Evolutionary conservation across 1,140 invertebrate genomes (phyloP).

Genomic region (Phortica variegata): DNA sequence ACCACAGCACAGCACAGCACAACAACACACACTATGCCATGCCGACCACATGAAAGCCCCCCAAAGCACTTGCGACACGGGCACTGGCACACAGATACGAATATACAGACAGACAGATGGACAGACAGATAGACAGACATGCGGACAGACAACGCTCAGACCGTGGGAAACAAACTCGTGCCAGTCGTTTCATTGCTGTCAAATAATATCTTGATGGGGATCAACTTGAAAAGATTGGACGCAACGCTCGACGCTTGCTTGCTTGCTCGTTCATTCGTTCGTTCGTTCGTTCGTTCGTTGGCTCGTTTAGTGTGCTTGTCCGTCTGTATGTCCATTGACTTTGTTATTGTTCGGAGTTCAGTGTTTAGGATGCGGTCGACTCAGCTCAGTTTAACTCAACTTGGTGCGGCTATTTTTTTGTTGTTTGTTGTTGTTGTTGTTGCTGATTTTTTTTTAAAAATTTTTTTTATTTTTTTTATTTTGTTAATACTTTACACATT

Average conservation of each 20-base stretch:
- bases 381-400: too few species aligned
- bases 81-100: constrained; percentile 16
- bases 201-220: constrained; percentile 57
- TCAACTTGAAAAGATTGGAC: constrained; percentile 55
- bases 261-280: constrained; percentile 20
- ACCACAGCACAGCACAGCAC: constrained; percentile 26
- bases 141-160: constrained; percentile 34
- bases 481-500: constrained; percentile 51
- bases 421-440: constrained; percentile 1
- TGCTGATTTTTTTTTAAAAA: constrained; percentile 23
- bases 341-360: constrained; percentile 23
- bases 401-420: constrained; percentile 33
- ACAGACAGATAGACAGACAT: constrained; percentile 23
- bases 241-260: constrained; percentile 32
- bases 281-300: constrained; percentile 4
- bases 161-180: constrained; percentile 58
- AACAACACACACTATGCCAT: constrained; percentile 22
- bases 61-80: constrained; percentile 14
- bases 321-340: constrained; percentile 9
- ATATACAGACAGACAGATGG: constrained; percentile 16
- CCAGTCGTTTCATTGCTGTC: constrained; percentile 57
- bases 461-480: constrained; percentile 24
- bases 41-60: constrained; percentile 3
- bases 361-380: constrained; percentile 51
- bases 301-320: constrained; percentile 12